Evolutionary conservation across 2,888 invertebrate genomes (phyloP).

Genomic region (Drosophila bunnanda): DNA sequence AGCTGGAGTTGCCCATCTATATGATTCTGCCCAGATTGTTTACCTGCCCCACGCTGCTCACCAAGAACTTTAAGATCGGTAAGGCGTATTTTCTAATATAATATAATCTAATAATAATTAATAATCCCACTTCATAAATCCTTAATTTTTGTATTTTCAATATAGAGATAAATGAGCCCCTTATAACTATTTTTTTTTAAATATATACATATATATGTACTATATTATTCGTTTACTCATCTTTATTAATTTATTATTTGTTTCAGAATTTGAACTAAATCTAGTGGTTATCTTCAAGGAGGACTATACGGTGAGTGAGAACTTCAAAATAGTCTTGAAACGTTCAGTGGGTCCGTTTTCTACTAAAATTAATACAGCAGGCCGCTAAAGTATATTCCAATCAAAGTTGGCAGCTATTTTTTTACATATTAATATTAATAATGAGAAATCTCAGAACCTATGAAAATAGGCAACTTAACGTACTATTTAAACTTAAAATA

Average conservation of each 20-base stretch:
- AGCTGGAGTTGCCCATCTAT: constrained; percentile 94
- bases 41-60: constrained; percentile 95
- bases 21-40: constrained; percentile 98
- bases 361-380: constrained; percentile 55
- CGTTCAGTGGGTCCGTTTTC: constrained; percentile 54
- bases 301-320: constrained; percentile 96
- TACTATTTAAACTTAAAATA: not conserved
- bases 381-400: constrained; percentile 37
- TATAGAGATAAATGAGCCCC: no score
- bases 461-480: constrained; percentile 1
- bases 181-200: no score
- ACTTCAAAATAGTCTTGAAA: constrained; percentile 88
- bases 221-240: not conserved
- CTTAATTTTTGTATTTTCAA: no score
- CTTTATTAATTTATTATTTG: constrained; percentile 23
- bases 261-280: constrained; percentile 97
- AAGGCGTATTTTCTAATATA: not conserved
- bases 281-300: constrained; percentile 96
- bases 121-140: no score
- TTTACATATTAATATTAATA: not conserved
- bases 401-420: constrained; percentile 24
- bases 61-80: constrained; percentile 98
- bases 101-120: not conserved
- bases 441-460: not conserved
- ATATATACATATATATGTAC: no score